phyloP scores from a whole-genome alignment of 2,113 vertebrate species.

The Diphyllodes magnificus region DNA sequence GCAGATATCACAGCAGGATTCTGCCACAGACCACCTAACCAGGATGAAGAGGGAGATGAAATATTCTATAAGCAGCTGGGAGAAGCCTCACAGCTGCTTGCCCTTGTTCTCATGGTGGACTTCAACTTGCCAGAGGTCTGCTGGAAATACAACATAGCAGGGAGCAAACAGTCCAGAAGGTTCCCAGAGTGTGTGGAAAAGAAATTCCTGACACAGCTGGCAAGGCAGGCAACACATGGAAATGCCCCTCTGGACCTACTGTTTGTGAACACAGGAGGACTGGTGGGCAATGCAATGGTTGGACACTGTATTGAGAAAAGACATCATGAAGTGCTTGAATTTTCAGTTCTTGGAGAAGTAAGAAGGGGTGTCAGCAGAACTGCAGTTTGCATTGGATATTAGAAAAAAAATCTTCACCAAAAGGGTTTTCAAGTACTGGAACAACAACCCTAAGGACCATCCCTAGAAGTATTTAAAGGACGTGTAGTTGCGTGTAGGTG shows the following conservation, averaged over 20 bases:
- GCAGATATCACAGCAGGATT: not conserved
- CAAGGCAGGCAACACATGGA: accelerated
- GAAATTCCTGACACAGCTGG: not conserved
- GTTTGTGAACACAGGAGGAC: not conserved
- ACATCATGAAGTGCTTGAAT: not conserved
- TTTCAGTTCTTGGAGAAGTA: not conserved
- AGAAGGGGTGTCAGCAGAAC: not conserved
- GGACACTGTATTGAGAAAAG: not conserved
- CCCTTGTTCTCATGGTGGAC: not conserved
- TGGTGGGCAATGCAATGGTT: not conserved
- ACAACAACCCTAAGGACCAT: not conserved
- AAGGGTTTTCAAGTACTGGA: not conserved
- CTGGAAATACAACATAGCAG: not conserved
- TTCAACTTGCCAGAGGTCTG: not conserved
- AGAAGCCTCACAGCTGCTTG: not conserved
- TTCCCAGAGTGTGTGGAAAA: not conserved
- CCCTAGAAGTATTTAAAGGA: not conserved
- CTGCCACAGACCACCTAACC: not conserved
- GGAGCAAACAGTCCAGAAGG: not conserved
- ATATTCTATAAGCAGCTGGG: not conserved
- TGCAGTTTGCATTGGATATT: not conserved
- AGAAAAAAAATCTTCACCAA: not conserved
- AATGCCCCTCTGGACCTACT: not conserved
- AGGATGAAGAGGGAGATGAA: not conserved
- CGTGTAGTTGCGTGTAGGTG: not conserved